Conservation (phyloP, 2,797 vertebrate genomes). For the Kryptopterus vitreolus region DNA sequence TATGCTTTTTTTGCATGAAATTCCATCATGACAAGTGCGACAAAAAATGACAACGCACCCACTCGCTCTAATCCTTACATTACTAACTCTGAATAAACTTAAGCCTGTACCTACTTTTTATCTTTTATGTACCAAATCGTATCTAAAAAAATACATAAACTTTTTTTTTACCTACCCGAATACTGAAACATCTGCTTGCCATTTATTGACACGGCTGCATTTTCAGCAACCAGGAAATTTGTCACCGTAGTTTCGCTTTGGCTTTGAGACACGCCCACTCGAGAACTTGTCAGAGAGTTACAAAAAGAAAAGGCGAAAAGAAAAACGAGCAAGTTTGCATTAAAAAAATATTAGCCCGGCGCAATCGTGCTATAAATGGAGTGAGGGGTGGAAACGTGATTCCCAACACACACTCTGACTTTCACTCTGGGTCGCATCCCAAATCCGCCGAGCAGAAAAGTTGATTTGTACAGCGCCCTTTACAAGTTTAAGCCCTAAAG, state of each 20-base stretch:
- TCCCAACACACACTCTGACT: not conserved
- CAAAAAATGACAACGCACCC: not conserved
- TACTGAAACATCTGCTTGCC: not conserved
- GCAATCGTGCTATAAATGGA: not conserved
- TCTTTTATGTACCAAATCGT: not conserved
- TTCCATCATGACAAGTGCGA: not conserved
- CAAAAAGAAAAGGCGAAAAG: not conserved
- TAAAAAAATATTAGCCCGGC: not conserved
- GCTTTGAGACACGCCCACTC: constrained; percentile 28
- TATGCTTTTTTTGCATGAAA: not conserved
- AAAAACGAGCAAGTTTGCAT: not conserved
- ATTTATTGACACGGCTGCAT: constrained; percentile 1
- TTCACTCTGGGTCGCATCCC: not conserved
- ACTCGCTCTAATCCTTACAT: not conserved
- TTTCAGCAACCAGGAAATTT: constrained; percentile 49
- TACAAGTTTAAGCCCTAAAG: not conserved
- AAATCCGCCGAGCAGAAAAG: not conserved
- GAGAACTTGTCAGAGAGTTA: not conserved
- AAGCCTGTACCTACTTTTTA: not conserved
- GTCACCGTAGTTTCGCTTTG: constrained; percentile 55
- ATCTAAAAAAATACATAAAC: not conserved
- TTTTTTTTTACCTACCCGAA: constrained; percentile 21
- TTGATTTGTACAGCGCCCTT: not conserved
- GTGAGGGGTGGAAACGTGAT: not conserved
- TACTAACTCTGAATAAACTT: not conserved